phyloP scores from a whole-genome alignment of 2,113 vertebrate species.

The mouse (Mus musculus) region DNA sequence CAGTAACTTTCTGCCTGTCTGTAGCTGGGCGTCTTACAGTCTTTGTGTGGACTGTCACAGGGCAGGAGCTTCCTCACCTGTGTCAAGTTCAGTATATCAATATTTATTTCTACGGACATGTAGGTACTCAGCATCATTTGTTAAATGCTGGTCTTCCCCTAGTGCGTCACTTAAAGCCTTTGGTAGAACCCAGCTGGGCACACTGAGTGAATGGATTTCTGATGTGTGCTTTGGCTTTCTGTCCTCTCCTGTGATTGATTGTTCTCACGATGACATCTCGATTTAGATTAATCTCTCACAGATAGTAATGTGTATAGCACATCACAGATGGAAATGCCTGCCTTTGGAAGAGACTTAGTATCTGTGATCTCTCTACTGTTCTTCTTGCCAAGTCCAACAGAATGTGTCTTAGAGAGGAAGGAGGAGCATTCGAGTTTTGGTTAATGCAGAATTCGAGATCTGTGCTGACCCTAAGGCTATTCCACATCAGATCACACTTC shows the following conservation, averaged over 20 bases:
- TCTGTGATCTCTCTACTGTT: background rate
- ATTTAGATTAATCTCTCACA: conserved; percentile 11
- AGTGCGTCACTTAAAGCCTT: background rate
- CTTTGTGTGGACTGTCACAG: background rate
- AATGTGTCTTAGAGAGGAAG: background rate
- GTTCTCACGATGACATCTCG: background rate
- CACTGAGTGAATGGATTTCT: background rate
- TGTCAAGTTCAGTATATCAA: background rate
- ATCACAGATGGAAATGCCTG: background rate
- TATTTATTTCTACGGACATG: background rate
- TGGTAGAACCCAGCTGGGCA: background rate
- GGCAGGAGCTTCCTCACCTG: background rate
- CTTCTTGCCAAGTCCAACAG: background rate
- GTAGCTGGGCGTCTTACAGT: background rate
- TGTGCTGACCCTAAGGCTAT: background rate
- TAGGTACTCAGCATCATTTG: background rate
- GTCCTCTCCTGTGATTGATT: background rate
- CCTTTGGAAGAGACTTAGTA: conserved; percentile 32
- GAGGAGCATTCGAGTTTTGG: background rate
- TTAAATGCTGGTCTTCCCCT: background rate
- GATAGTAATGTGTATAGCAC: background rate
- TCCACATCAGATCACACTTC: background rate
- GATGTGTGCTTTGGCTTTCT: background rate
- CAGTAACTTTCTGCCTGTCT: background rate
- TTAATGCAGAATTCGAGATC: background rate